phyloP scores from a whole-genome alignment of 2,888 invertebrate species.

The Tenodera sinensis region DNA sequence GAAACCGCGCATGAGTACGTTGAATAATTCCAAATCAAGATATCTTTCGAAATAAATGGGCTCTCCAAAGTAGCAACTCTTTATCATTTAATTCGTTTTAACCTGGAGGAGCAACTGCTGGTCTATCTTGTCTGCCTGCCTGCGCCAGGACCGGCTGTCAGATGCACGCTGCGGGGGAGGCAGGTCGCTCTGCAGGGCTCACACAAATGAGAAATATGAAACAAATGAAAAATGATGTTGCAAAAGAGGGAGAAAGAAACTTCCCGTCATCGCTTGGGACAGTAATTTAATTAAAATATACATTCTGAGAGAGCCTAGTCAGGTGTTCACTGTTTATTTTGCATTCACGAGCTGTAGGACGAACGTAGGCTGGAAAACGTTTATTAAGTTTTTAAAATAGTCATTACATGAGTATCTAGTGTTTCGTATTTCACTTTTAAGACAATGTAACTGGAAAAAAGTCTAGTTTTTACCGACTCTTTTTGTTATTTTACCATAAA shows the following conservation, averaged over 20 bases:
- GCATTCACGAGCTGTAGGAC: no score
- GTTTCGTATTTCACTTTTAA: no score
- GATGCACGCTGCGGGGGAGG: not conserved
- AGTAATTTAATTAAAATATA: not conserved
- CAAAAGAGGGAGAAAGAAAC: not conserved
- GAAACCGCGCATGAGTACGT: no score
- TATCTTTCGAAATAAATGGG: no score
- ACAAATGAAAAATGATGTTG: not conserved
- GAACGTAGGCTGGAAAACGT: no score
- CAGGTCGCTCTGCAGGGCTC: not conserved
- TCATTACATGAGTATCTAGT: no score
- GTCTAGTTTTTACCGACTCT: no score
- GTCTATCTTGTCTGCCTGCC: not conserved
- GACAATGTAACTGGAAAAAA: no score
- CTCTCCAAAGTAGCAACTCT: not conserved
- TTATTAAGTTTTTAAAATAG: no score
- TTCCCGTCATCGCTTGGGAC: not conserved
- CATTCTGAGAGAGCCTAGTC: not conserved
- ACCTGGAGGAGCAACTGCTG: not conserved
- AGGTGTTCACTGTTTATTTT: not conserved
- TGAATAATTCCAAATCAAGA: no score
- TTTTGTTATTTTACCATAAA: no score
- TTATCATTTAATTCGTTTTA: not conserved
- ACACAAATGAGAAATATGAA: not conserved
- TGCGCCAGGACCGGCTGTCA: not conserved